Evolutionary conservation across 2,113 vertebrate genomes (phyloP), one percentile per base, ranked within the genome.

Genomic region (Zeus faber): DNA sequence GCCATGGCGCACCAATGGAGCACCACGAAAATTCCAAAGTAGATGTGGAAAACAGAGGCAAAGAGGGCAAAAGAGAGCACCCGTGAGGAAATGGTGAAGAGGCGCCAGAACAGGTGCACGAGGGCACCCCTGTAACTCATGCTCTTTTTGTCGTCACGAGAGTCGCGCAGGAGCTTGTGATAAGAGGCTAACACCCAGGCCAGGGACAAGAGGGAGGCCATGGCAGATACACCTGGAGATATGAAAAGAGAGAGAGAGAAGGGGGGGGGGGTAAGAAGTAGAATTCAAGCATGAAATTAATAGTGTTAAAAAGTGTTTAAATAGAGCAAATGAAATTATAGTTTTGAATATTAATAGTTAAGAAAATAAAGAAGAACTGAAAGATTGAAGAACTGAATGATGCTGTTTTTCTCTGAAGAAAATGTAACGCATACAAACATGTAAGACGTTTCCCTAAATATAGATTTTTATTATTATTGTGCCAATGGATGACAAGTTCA

Each of bases 21-120:
- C 91, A 98, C 96, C 89, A 99, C 94, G 82, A 99, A 99, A 92
- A 99, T 98, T 89, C 96, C 97, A 80, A 99, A 99, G 89, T 99
- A 99, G 87, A 99, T 93, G 91, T 99, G 97, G 91, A 99, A 99
- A 90, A 99, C 95, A 54, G 97, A 99, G 92, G 97, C 97, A 89
- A 99, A 99, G 49, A 99, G 96, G 87, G 97, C 97, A 74, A 99
- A 98, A 82, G 97, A 98, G 81, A 99, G 76, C 86, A 98, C 97
- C 89, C 96, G 89, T 57, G 97, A 99, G 82, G 94, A 98, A 91
- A 99, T 98, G 91, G 97, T 99, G 89, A 98, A 99, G 80, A 96
- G 73, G 77, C 97, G 95, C 97, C 97, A 99, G 89, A 97, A 94
- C 79, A 99, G 20, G 58, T 99, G 97, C 84, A 99, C 86, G 84